A percentile compares a stretch with the other conserved stretches of the same genome.
phyloP scores from a whole-genome alignment of 2,113 vertebrate genomes.

The Pantherophis guttatus region DNA sequence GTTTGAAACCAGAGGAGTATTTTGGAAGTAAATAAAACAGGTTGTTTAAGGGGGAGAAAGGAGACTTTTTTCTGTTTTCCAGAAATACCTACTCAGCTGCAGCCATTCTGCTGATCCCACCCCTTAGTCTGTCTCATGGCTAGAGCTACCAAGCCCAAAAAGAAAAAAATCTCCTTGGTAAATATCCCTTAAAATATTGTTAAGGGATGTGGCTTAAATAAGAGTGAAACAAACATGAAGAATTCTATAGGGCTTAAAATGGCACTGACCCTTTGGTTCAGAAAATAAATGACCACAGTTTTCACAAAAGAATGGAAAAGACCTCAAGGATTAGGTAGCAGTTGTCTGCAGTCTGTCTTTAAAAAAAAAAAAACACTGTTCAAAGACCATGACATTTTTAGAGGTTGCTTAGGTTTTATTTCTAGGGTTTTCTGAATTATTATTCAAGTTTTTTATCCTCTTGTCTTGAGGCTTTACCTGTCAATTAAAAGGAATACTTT shows the following conservation, averaged over 20 bases:
- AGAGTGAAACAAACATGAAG: conserved; percentile 65
- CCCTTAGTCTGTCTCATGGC: conserved; percentile 55
- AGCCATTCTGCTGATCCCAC: conserved; percentile 45
- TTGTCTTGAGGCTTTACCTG: neutral
- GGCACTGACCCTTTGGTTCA: conserved; percentile 69
- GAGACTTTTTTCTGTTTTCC: conserved; percentile 45
- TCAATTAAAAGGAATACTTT: conserved; percentile 1
- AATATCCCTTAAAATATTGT: conserved; percentile 71
- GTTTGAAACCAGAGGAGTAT: conserved; percentile 74
- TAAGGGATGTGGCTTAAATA: conserved; percentile 62
- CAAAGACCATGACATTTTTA: conserved; percentile 44
- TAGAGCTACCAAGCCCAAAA: conserved; percentile 58
- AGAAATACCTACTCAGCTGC: conserved; percentile 48
- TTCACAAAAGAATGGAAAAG: conserved; percentile 66
- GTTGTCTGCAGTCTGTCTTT: conserved; percentile 63
- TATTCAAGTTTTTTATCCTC: neutral
- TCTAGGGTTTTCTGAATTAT: conserved; percentile 28
- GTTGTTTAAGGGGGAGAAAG: conserved; percentile 44
- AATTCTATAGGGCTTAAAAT: conserved; percentile 70
- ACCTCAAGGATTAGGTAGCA: conserved; percentile 64
- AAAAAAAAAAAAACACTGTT: conserved; percentile 18
- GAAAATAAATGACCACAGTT: conserved; percentile 67
- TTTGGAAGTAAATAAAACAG: conserved; percentile 72
- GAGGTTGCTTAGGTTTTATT: neutral
- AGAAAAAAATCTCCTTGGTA: conserved; percentile 64